These are phyloP conservation scores for Cirrhinus molitorella DNA, from an alignment of 2,797 vertebrate genomes.

Conservation along the genomic window DNA sequence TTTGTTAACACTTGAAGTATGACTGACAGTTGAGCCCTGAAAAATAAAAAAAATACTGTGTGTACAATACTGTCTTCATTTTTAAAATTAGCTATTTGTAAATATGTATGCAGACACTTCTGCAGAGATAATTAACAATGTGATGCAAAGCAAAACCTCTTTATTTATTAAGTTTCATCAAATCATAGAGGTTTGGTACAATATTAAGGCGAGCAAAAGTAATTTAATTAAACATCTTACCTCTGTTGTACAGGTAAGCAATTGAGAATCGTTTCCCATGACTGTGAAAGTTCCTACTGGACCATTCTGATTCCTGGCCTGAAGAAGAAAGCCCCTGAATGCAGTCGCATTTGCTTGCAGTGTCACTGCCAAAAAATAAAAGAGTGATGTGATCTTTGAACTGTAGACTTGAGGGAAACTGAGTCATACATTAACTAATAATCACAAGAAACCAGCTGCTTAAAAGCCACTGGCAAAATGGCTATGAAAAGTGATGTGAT, in stretches of 20 bases:
- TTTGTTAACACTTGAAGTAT: constrained; percentile 40
- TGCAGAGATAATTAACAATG: background rate
- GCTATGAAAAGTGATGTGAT: background rate
- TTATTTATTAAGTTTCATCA: background rate
- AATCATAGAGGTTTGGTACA: background rate
- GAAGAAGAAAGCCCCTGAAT: constrained; percentile 75
- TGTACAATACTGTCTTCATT: background rate
- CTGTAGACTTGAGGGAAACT: background rate
- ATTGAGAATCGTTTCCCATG: constrained; percentile 64
- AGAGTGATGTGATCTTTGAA: background rate
- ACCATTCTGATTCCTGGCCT: constrained; percentile 67
- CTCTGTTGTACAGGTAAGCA: constrained; percentile 64
- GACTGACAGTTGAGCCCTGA: constrained; percentile 63
- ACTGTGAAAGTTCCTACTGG: constrained; percentile 72
- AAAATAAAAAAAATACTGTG: constrained; percentile 19
- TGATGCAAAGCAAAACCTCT: background rate
- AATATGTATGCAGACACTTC: background rate
- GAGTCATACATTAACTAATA: no score
- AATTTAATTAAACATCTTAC: constrained; percentile 59
- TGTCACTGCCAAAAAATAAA: constrained; percentile 64
- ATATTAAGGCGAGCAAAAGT: background rate
- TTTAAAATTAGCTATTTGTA: background rate
- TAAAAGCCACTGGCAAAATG: background rate
- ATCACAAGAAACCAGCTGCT: background rate
- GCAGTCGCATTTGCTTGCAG: constrained; percentile 61